Evolutionary conservation across 2,113 vertebrate species (phyloP).

Genomic region (Phaetusa simplex): DNA sequence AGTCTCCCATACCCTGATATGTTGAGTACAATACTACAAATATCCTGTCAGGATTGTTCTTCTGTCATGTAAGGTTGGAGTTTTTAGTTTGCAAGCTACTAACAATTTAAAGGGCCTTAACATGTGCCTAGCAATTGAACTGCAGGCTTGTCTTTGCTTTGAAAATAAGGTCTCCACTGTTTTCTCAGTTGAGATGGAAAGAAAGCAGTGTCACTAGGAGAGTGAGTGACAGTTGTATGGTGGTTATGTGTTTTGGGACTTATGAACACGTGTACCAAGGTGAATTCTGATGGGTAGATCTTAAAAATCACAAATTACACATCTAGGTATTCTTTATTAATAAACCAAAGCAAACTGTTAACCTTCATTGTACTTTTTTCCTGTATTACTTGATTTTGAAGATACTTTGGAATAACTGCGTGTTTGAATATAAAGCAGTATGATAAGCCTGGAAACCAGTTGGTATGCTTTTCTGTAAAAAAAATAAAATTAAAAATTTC

Average conservation of each 20-base stretch:
- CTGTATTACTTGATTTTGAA: not conserved
- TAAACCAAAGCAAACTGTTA: not conserved
- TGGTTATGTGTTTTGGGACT: not conserved
- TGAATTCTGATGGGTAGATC: not conserved
- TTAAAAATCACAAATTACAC: not conserved
- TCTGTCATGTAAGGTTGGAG: not conserved
- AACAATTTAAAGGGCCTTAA: not conserved
- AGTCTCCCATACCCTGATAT: not conserved
- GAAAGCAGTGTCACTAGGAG: not conserved
- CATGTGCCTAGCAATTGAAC: not conserved
- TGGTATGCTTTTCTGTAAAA: not conserved
- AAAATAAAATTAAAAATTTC: not conserved
- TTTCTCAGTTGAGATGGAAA: not conserved
- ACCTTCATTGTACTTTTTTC: not conserved
- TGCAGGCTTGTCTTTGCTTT: not conserved
- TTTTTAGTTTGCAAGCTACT: not conserved
- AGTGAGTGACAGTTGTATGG: not conserved
- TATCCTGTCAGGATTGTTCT: not conserved
- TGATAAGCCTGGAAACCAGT: not conserved
- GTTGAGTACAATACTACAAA: not conserved
- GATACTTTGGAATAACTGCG: not conserved
- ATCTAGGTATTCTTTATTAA: not conserved
- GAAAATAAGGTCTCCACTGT: not conserved
- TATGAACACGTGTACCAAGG: not conserved
- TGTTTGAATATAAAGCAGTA: not conserved